Evolutionary conservation across 2,888 invertebrate species (phyloP).

Genomic region (Lamellibrachia satsuma): DNA sequence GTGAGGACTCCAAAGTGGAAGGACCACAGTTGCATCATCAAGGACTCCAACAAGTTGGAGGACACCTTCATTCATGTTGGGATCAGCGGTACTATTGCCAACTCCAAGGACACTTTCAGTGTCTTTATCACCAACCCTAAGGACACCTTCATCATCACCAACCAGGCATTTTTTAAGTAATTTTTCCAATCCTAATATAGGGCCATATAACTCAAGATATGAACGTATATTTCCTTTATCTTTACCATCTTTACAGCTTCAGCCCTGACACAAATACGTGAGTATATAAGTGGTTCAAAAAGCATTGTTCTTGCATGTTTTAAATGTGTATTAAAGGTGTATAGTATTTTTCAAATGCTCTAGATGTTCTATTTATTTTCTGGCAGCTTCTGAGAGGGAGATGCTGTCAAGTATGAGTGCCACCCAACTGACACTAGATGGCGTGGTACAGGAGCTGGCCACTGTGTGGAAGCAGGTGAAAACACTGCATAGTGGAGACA

Average conservation of each 20-base stretch:
- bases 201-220: not conserved
- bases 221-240: not conserved
- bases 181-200: not conserved
- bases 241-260: not conserved
- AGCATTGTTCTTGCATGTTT: not conserved
- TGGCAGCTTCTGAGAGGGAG: not conserved
- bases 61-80: not conserved
- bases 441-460: not conserved
- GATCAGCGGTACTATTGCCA: not conserved
- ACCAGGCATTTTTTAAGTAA: not conserved
- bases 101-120: not conserved
- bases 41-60: not conserved
- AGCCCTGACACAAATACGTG: not conserved
- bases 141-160: not conserved
- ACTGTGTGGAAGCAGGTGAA: not conserved
- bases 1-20: too few relatives aligned
- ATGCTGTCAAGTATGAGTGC: not conserved
- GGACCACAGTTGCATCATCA: too few relatives aligned
- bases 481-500: not conserved
- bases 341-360: not conserved
- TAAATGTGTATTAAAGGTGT: not conserved
- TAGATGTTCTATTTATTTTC: not conserved
- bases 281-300: not conserved
- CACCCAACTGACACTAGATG: too few relatives aligned
- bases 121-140: not conserved